Evolutionary conservation across 2,888 invertebrate species (phyloP).

Genomic region (Spodoptera exigua): DNA sequence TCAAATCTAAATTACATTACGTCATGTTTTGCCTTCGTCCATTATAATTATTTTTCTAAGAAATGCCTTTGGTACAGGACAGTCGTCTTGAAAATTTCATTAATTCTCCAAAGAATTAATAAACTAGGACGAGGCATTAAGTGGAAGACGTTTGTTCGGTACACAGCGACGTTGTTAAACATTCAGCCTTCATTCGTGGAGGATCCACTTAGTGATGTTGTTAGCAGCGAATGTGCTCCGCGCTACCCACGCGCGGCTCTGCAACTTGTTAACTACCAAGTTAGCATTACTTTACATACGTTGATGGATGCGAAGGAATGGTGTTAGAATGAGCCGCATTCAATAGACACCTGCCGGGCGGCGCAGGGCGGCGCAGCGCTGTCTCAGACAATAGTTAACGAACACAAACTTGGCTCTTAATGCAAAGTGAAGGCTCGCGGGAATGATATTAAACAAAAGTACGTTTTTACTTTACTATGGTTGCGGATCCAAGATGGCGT

Average conservation of each 20-base stretch:
- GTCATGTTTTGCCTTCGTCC: conserved; percentile 6
- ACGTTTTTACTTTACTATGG: conserved; percentile 11
- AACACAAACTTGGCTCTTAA: conserved; percentile 31
- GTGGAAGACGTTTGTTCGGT: background rate
- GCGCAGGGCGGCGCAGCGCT: background rate
- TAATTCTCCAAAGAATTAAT: background rate
- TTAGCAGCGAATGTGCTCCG: background rate
- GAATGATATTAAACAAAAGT: conserved; percentile 39
- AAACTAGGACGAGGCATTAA: conserved; percentile 2
- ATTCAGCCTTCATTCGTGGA: conserved; percentile 1
- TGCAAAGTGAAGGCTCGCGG: conserved; percentile 17
- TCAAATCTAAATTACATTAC: too few species aligned
- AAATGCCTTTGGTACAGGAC: conserved; percentile 6
- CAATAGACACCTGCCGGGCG: too few species aligned
- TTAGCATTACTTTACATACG: background rate
- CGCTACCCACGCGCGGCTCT: conserved; percentile 10
- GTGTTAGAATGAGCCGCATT: too few species aligned
- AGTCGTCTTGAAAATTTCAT: conserved; percentile 10
- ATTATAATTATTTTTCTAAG: conserved; percentile 10
- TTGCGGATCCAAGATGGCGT: conserved; percentile 15
- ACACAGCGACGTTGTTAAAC: conserved; percentile 2
- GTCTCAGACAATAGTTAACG: conserved; percentile 10
- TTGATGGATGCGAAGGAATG: too few species aligned
- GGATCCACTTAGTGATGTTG: conserved; percentile 4
- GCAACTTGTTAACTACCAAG: conserved; percentile 1